phyloP scores from a whole-genome alignment of 2,113 vertebrate species.

The Chascanopsetta lugubris region DNA sequence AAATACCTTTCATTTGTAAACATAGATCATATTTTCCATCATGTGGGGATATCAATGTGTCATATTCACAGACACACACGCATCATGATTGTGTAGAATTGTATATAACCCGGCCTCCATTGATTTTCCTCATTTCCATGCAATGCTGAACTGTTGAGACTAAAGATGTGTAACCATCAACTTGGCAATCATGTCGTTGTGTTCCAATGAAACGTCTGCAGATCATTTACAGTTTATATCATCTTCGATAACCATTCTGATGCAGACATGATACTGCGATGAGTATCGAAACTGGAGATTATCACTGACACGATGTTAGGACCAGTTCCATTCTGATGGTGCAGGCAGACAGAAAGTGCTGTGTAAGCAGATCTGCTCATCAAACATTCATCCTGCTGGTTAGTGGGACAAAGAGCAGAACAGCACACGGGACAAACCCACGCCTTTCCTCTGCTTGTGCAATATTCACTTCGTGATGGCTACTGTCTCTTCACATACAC shows the following conservation, averaged over 20 bases:
- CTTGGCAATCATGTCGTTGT: background rate
- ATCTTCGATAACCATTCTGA: background rate
- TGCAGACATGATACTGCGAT: background rate
- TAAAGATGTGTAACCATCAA: background rate
- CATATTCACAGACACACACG: slow-evolving; percentile 54
- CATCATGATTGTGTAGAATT: slow-evolving; percentile 35
- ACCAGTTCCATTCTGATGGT: slow-evolving; percentile 21
- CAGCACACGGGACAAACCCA: slow-evolving; percentile 35
- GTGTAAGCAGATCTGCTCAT: slow-evolving; percentile 62
- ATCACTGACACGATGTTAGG: slow-evolving; percentile 3
- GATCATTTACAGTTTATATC: background rate
- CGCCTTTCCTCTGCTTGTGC: slow-evolving; percentile 27
- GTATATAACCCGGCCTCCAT: no score
- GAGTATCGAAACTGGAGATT: background rate
- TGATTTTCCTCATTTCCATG: slow-evolving; percentile 14
- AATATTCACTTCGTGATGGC: slow-evolving; percentile 30
- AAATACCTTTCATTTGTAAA: slow-evolving; percentile 51
- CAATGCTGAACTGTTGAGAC: background rate
- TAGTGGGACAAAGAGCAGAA: slow-evolving; percentile 47
- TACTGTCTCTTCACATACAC: slow-evolving; percentile 1
- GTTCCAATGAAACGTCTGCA: background rate
- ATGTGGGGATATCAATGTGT: slow-evolving; percentile 36
- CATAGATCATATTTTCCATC: slow-evolving; percentile 51
- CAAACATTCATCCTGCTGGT: slow-evolving; percentile 60
- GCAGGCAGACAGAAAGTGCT: slow-evolving; percentile 10